Conservation (phyloP, 2,113 vertebrate genomes). For the Heterocephalus glaber region DNA sequence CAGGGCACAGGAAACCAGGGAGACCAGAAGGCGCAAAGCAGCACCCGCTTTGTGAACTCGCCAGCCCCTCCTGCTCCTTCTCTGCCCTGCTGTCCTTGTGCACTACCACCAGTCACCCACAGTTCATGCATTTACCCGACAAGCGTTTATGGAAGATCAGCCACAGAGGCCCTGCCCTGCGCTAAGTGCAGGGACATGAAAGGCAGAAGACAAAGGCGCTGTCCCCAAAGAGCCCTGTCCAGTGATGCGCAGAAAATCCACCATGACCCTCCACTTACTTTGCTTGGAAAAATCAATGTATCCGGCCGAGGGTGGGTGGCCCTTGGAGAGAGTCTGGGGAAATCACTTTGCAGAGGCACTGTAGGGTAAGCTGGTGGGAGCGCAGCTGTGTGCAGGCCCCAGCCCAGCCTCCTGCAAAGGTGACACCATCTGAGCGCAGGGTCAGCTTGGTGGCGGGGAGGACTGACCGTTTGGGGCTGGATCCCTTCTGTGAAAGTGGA, state of each 20-base stretch:
- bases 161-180: rapidly evolving
- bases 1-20: neutral
- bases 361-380: neutral
- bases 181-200: neutral
- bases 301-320: rapidly evolving
- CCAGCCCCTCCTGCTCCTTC: neutral
- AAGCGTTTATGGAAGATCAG: rapidly evolving
- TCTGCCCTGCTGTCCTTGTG: neutral
- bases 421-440: neutral
- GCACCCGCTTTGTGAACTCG: neutral
- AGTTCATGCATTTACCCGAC: neutral
- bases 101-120: rapidly evolving
- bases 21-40: neutral
- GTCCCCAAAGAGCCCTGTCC: neutral
- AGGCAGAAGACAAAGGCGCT: rapidly evolving
- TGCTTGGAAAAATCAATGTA: neutral
- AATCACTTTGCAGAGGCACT: neutral
- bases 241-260: rapidly evolving
- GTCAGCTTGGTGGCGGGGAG: neutral
- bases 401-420: neutral
- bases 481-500: neutral
- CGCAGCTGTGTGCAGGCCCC: neutral
- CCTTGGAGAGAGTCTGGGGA: neutral
- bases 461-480: neutral
- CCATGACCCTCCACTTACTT: rapidly evolving